Percentiles rank a stretch among this genome's conserved stretches.
These are phyloP conservation scores for Lissocephala sabroskyi DNA, from an alignment of 2,888 invertebrate genomes.

Conservation along the genomic window DNA sequence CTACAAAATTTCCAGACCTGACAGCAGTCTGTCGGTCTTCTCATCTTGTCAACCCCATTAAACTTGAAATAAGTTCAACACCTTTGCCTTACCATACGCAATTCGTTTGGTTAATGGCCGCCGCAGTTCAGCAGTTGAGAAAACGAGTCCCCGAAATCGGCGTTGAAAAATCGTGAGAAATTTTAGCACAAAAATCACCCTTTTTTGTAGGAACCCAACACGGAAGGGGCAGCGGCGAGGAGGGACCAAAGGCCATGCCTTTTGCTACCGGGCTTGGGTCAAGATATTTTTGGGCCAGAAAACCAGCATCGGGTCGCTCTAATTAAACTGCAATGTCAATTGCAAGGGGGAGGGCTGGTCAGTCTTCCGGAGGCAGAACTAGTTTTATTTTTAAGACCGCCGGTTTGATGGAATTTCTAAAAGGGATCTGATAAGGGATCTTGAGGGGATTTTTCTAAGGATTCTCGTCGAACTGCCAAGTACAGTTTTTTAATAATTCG, in stretches of 20 bases:
- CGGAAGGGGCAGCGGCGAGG: conserved; percentile 39
- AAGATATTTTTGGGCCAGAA: conserved; percentile 41
- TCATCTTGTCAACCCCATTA: conserved; percentile 26
- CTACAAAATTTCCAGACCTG: conserved; percentile 15
- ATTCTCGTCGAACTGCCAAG: not conserved
- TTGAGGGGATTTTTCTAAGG: not conserved
- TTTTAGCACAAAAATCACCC: conserved; percentile 4
- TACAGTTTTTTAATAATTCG: not conserved
- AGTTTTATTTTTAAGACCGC: too few species aligned
- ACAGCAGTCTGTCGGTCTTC: conserved; percentile 33
- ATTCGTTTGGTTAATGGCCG: conserved; percentile 41
- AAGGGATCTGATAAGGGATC: too few species aligned
- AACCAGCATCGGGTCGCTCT: conserved; percentile 51
- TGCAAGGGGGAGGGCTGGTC: conserved; percentile 21
- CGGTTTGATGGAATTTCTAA: not conserved
- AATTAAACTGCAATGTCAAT: conserved; percentile 66
- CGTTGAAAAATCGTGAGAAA: conserved; percentile 59
- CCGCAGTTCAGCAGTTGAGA: conserved; percentile 37
- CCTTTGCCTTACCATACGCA: conserved; percentile 22
- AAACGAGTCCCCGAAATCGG: conserved; percentile 52
- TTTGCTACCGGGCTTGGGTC: conserved; percentile 46
- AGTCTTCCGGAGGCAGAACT: not conserved
- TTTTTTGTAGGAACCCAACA: conserved; percentile 16
- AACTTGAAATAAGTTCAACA: conserved; percentile 47
- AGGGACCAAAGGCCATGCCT: conserved; percentile 55